Evolutionary conservation across 2,888 invertebrate genomes (phyloP).

Genomic region (Agrochola lota): DNA sequence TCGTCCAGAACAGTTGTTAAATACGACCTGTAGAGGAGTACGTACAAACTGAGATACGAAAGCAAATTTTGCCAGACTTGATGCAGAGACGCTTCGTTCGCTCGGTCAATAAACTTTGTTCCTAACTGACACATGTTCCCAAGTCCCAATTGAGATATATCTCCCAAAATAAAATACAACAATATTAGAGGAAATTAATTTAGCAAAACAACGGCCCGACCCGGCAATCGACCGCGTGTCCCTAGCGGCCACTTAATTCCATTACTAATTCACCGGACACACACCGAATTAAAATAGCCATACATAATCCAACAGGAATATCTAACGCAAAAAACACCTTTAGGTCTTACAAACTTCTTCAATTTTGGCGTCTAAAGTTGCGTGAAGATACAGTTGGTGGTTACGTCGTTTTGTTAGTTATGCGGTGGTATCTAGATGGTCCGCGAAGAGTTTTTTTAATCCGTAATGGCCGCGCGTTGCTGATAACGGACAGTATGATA

Average conservation of each 20-base stretch:
- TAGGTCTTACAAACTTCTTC: not conserved
- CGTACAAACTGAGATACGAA: too few species aligned
- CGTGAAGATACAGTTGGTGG: slow-evolving; percentile 33
- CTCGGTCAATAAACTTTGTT: not conserved
- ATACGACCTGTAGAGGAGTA: too few species aligned
- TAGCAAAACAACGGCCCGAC: slow-evolving; percentile 70
- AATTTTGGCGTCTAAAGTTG: slow-evolving; percentile 29
- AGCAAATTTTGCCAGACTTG: too few species aligned
- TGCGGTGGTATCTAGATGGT: slow-evolving; percentile 79
- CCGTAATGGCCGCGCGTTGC: slow-evolving; percentile 81
- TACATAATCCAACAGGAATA: slow-evolving; percentile 56
- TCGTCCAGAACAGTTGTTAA: too few species aligned
- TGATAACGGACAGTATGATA: slow-evolving; percentile 85
- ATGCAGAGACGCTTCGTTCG: too few species aligned
- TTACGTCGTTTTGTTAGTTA: slow-evolving; percentile 37
- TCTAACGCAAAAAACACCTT: slow-evolving; percentile 25
- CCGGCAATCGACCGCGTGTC: slow-evolving; percentile 75
- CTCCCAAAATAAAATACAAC: slow-evolving; percentile 48
- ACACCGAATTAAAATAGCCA: slow-evolving; percentile 81
- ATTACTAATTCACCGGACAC: slow-evolving; percentile 86
- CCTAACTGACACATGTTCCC: not conserved
- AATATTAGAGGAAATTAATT: slow-evolving; percentile 71
- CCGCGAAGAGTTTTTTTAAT: slow-evolving; percentile 87
- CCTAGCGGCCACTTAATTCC: slow-evolving; percentile 84
- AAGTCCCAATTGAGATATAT: slow-evolving; percentile 43